Evolutionary conservation across 2,113 vertebrate species (phyloP).

Genomic region (Eleginops maclovinus): DNA sequence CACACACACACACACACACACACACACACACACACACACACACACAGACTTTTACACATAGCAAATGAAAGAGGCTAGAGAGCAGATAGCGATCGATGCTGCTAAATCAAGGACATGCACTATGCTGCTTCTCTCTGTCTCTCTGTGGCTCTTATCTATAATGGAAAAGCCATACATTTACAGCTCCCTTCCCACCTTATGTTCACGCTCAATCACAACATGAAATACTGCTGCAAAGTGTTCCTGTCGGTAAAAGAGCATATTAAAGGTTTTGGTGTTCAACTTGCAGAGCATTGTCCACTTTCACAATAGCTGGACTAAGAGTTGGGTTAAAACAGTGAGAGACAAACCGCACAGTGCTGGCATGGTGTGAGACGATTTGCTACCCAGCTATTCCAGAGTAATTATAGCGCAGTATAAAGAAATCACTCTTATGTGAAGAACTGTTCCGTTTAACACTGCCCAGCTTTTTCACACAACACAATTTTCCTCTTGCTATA

Average conservation of each 20-base stretch:
- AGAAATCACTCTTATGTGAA: constrained; percentile 21
- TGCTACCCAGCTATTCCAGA: background rate
- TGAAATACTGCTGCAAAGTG: constrained; percentile 71
- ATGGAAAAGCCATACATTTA: constrained; percentile 82
- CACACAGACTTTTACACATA: constrained; percentile 59
- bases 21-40: constrained; percentile 34
- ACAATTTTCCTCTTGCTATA: background rate
- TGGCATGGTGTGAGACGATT: background rate
- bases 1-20: constrained; percentile 35
- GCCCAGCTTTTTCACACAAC: constrained; percentile 1
- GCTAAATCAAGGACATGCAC: constrained; percentile 82
- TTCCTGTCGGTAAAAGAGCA: constrained; percentile 1
- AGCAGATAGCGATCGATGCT: constrained; percentile 77
- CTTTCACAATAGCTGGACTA: background rate
- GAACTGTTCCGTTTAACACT: constrained; percentile 13
- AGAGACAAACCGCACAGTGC: background rate
- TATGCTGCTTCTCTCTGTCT: constrained; percentile 76
- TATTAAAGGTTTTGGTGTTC: constrained; percentile 38
- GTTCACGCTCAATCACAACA: constrained; percentile 72
- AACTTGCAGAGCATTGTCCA: constrained; percentile 39
- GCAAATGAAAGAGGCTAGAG: constrained; percentile 73
- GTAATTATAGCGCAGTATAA: constrained; percentile 30
- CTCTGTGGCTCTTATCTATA: constrained; percentile 80
- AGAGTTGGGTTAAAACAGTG: background rate
- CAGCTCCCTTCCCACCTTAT: constrained; percentile 67